Evolutionary conservation across 2,797 vertebrate species (phyloP).

Genomic region (Sebastes matsubarae): DNA sequence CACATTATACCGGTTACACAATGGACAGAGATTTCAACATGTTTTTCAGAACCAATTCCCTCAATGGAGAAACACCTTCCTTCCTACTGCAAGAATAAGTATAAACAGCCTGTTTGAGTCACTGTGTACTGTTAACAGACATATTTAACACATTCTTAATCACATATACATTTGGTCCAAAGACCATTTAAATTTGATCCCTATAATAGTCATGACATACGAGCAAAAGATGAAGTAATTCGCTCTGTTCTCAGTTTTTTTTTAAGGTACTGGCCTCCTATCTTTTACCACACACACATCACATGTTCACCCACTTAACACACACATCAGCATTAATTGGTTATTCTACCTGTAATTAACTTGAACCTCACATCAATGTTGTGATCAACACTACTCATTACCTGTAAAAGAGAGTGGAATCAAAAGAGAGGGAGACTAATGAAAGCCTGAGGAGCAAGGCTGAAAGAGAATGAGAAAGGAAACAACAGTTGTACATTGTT

Average conservation of each 20-base stretch:
- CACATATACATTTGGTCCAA: not conserved
- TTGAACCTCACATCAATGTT: constrained; percentile 52
- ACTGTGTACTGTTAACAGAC: not conserved
- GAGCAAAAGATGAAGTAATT: not conserved
- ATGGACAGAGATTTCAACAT: not conserved
- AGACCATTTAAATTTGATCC: not conserved
- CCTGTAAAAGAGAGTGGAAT: constrained; percentile 32
- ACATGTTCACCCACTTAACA: constrained; percentile 20
- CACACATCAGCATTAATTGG: constrained; percentile 50
- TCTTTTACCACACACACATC: not conserved
- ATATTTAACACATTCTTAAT: not conserved
- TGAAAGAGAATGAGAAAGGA: constrained; percentile 5
- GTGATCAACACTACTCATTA: constrained; percentile 68
- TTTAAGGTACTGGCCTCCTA: not conserved
- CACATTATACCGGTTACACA: not conserved
- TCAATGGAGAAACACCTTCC: not conserved
- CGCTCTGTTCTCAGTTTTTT: not conserved
- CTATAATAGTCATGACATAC: not conserved
- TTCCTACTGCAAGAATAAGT: not conserved
- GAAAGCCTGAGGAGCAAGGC: constrained; percentile 17
- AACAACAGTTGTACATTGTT: not conserved
- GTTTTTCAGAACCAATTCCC: not conserved
- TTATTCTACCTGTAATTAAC: constrained; percentile 69
- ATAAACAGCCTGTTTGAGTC: not conserved
- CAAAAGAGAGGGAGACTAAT: constrained; percentile 13